These are phyloP conservation scores for Cyanoderma ruficeps DNA, from an alignment of 2,113 vertebrate genomes.

Conservation along the genomic window DNA sequence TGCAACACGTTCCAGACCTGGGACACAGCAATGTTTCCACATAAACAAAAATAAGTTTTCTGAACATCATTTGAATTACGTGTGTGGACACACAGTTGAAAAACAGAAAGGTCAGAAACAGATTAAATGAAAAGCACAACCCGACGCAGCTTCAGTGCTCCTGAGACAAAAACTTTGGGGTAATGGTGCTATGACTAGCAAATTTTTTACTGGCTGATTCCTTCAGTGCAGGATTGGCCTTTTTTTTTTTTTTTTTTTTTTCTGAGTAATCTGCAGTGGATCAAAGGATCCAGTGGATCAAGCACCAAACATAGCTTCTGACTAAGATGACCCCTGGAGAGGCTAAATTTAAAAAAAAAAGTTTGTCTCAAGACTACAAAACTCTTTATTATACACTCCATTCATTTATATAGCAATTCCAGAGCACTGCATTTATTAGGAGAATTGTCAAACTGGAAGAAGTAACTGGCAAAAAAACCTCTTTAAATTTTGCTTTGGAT, in stretches of 20 bases:
- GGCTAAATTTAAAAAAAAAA: neutral
- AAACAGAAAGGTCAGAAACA: neutral
- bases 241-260: rapidly evolving
- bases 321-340: neutral
- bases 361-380: neutral
- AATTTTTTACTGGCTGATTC: neutral
- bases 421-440: neutral
- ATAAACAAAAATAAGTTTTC: neutral
- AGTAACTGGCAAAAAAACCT: neutral
- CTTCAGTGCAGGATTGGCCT: neutral
- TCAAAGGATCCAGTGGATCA: neutral
- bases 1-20: neutral
- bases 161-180: neutral
- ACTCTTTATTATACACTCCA: neutral
- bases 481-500: neutral
- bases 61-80: neutral
- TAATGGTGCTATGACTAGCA: neutral
- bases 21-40: neutral
- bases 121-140: neutral
- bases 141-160: neutral
- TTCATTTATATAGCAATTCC: neutral
- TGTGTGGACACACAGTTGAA: neutral
- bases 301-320: neutral
- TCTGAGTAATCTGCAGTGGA: neutral
- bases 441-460: neutral